Evolutionary conservation across 2,797 vertebrate genomes (phyloP).

Genomic region (Acomys russatus): DNA sequence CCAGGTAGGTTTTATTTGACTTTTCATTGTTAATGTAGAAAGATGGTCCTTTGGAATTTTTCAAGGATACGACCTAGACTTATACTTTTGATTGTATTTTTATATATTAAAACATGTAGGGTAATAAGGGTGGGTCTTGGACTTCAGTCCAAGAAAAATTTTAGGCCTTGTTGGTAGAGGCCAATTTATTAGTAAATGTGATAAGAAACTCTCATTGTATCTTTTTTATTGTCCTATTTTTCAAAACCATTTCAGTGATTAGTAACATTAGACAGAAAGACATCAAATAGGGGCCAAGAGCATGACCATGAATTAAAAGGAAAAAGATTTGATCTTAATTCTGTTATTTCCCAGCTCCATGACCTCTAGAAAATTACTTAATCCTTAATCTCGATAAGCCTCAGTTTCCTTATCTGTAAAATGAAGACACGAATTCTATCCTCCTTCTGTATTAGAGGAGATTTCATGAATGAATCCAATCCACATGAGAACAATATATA

Average conservation of each 20-base stretch:
- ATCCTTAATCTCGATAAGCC: not conserved
- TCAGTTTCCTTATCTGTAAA: conserved; percentile 54
- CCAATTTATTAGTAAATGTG: conserved; percentile 47
- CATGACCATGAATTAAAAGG: not conserved
- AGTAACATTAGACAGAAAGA: not conserved
- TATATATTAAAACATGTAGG: conserved; percentile 1
- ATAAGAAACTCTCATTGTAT: conserved; percentile 45
- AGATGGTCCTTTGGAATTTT: not conserved
- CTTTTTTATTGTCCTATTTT: conserved; percentile 61
- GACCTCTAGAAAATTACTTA: not conserved
- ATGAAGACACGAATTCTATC: not conserved
- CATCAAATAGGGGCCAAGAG: not conserved
- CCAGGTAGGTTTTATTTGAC: not conserved
- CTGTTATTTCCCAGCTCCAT: conserved; percentile 19
- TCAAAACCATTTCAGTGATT: not conserved
- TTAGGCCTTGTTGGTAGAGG: conserved; percentile 18
- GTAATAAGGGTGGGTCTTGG: not conserved
- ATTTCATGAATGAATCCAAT: conserved; percentile 5
- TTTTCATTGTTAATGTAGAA: conserved; percentile 13
- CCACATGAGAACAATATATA: not conserved
- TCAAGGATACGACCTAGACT: not conserved
- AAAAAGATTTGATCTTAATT: not conserved
- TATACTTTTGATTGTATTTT: conserved; percentile 22
- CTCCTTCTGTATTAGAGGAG: not conserved
- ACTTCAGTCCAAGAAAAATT: not conserved